Base-by-base conservation (phyloP, 1,140 invertebrate genomes). In the Metaphire vulgaris region DNA sequence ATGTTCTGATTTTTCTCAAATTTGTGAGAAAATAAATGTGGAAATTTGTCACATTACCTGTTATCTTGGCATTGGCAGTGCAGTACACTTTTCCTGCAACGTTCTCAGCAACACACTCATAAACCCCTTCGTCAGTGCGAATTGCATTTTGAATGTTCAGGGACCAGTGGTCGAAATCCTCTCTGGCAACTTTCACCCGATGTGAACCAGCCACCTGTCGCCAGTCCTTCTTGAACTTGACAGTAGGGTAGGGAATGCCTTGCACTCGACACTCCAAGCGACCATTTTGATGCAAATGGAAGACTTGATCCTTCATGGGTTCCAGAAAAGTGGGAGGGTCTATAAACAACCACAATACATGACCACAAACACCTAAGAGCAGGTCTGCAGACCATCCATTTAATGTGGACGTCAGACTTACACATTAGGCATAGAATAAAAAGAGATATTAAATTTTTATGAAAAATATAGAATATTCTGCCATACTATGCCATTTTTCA, bases 301-400 rank as follows among this genome's bases (percentile, higher is more conserved):
- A 83, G 88, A 93, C 90, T 6, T 93, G 90, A 83, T 98, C 94
- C 73, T 94, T 91, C 34, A 90, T 80, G 66, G 95, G 89, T 79
- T 92, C 89, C 69, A 96, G 89, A 85, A 99, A 98, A 41, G 90
- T 88, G 0, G 97, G 97, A 85, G 94, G 91, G 84, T 98, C 96
- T 88, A 76, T 76, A 83, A 80, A 33, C 21, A 21, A 56, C 41
- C n/a, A n/a, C n/a, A n/a, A n/a, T n/a, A n/a, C n/a, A n/a, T n/a
- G n/a, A n/a, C n/a, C n/a, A n/a, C n/a, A n/a, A n/a, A n/a, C n/a
- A n/a, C n/a, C n/a, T n/a, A n/a, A n/a, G n/a, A n/a, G n/a, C n/a
- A n/a, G n/a, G n/a, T n/a, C n/a, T n/a, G n/a, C n/a, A n/a, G n/a
- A n/a, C n/a, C n/a, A n/a, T n/a, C n/a, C n/a, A n/a, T n/a, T n/a